Conservation (phyloP, 2,113 vertebrate genomes). For the human region GRCh38 chr15:32934001-32934500, state of each 20-base stretch:
- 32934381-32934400: background rate
- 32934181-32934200: background rate
- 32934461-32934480: background rate
- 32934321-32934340: background rate
- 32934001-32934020: background rate
- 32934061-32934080: background rate
- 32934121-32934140: background rate
- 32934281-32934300: background rate
- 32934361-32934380: background rate
- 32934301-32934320: background rate
- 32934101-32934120: background rate
- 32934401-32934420: background rate
- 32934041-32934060: background rate
- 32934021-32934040: background rate
- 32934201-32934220: background rate
- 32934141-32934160: background rate
- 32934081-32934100: background rate
- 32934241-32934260: background rate
- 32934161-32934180: background rate
- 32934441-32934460: background rate
- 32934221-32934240: background rate
- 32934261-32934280: background rate
- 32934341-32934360: background rate
- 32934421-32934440: background rate
- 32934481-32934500: background rate